A percentile compares a stretch with the other conserved stretches of the same genome.
phyloP scores from a whole-genome alignment of 2,888 invertebrate genomes.

The Diabrotica balteata region DNA sequence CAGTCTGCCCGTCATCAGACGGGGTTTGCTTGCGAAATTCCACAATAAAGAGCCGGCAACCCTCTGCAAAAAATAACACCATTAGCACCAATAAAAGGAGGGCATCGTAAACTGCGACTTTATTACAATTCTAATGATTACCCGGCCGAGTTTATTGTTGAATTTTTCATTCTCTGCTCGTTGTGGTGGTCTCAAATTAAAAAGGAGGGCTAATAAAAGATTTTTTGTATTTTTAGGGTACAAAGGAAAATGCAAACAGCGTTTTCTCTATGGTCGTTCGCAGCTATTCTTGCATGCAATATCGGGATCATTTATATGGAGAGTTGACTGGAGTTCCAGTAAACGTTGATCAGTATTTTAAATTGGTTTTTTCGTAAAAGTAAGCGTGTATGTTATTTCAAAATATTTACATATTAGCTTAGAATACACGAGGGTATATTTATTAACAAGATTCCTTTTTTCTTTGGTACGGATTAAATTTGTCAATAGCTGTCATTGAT shows the following conservation, averaged over 20 bases:
- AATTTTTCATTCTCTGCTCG: conserved; percentile 29
- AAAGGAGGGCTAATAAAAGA: conserved; percentile 23
- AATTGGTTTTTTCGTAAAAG: too few relatives aligned
- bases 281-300: conserved; percentile 13
- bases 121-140: conserved; percentile 29
- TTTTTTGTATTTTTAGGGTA: conserved; percentile 19
- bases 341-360: conserved; percentile 3
- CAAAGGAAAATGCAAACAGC: conserved; percentile 23
- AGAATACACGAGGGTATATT: too few relatives aligned
- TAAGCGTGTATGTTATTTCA: too few relatives aligned
- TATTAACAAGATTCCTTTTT: too few relatives aligned
- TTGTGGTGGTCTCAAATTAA: conserved; percentile 26
- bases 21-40: neutral
- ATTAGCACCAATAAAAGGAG: conserved; percentile 27
- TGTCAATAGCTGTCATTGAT: too few relatives aligned
- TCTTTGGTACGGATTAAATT: too few relatives aligned
- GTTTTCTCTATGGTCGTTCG: conserved; percentile 17
- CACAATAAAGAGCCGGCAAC: conserved; percentile 10
- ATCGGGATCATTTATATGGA: conserved; percentile 20
- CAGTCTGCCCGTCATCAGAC: too few relatives aligned
- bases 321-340: neutral
- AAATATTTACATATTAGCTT: too few relatives aligned
- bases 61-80: conserved; percentile 24
- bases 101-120: conserved; percentile 20
- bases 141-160: conserved; percentile 18